Conservation (phyloP, 2,113 vertebrate species). For the Blennius ocellaris region DNA sequence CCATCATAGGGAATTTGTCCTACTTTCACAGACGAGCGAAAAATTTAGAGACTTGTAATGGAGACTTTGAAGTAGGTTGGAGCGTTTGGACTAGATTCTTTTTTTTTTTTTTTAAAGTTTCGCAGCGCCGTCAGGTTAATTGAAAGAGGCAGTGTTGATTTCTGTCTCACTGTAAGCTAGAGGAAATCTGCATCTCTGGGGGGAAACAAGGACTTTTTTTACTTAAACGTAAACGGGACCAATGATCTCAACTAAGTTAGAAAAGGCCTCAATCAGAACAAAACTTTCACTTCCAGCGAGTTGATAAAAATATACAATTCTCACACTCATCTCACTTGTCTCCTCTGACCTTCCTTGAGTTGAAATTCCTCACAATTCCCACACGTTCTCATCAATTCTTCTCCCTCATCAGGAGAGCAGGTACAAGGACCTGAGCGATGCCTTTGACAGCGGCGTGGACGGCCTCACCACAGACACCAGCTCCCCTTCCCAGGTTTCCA, state of each 20-base stretch:
- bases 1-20: constrained; percentile 69
- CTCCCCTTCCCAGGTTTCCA: constrained; percentile 84
- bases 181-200: constrained; percentile 4
- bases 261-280: not conserved
- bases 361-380: not conserved
- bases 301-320: not conserved
- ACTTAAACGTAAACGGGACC: not conserved
- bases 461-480: constrained; percentile 86
- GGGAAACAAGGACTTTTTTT: constrained; percentile 6
- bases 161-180: constrained; percentile 23
- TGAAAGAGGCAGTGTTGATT: constrained; percentile 42
- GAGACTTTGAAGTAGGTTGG: constrained; percentile 69
- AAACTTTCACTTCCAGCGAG: not conserved
- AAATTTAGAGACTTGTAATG: constrained; percentile 52
- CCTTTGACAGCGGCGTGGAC: constrained; percentile 90
- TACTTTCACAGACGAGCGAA: constrained; percentile 67
- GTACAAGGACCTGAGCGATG: constrained; percentile 89
- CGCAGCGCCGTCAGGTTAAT: constrained; percentile 30
- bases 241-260: not conserved
- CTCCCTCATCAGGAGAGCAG: constrained; percentile 85
- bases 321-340: not conserved
- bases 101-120: constrained; percentile 47
- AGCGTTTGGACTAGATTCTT: constrained; percentile 52
- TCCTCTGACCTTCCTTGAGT: not conserved
- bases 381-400: not conserved